These are phyloP conservation scores for Ceratina calcarata DNA, from an alignment of 1,140 invertebrate genomes.

Conservation along the genomic window DNA sequence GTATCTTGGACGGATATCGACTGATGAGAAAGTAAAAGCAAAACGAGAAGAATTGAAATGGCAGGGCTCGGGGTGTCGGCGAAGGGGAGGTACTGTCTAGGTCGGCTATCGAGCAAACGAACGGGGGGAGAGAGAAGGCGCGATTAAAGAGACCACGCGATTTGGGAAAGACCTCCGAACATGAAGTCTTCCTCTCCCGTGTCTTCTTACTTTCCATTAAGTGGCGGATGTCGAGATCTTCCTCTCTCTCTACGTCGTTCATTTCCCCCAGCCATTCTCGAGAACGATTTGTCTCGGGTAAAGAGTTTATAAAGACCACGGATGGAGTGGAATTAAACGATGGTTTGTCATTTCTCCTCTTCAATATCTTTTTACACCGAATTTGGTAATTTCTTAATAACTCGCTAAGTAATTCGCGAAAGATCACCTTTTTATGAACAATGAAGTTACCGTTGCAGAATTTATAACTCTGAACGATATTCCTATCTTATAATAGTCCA, in stretches of 20 bases:
- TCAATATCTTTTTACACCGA: background rate
- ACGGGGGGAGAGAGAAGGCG: constrained; percentile 20
- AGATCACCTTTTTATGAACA: too few species aligned
- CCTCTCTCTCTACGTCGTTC: background rate
- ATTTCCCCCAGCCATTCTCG: background rate
- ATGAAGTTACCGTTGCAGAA: too few species aligned
- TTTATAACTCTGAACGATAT: too few species aligned
- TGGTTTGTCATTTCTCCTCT: background rate
- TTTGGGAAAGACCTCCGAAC: constrained; percentile 46
- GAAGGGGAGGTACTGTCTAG: constrained; percentile 10
- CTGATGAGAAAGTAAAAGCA: constrained; percentile 50
- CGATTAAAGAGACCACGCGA: constrained; percentile 54
- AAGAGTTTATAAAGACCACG: constrained; percentile 6
- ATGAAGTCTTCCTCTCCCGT: background rate
- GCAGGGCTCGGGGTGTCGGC: constrained; percentile 29
- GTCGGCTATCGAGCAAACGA: constrained; percentile 47
- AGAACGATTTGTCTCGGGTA: constrained; percentile 20
- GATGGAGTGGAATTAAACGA: constrained; percentile 18
- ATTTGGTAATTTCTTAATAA: background rate
- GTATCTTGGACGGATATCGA: constrained; percentile 56
- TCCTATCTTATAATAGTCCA: too few species aligned
- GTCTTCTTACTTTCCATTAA: constrained; percentile 49
- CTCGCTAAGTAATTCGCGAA: too few species aligned
- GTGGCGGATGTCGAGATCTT: constrained; percentile 13
- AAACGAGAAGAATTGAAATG: constrained; percentile 61